phyloP scores from a whole-genome alignment of 1,140 invertebrate species.

The Tetramorium simillimum region DNA sequence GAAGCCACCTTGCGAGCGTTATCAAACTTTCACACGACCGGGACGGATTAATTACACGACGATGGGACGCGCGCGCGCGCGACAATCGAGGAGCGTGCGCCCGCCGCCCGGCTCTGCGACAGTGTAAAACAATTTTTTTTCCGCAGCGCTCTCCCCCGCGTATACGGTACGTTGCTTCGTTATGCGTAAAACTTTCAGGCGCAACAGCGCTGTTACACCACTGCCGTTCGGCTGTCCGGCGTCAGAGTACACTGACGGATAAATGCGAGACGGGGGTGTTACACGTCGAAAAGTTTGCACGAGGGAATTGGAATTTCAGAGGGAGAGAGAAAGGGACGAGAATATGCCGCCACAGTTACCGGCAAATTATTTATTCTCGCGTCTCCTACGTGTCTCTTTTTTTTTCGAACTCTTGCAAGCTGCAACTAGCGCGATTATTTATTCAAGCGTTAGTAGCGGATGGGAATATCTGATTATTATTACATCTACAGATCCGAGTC shows the following conservation, averaged over 20 bases:
- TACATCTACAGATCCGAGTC: no score
- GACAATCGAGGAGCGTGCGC: slow-evolving; percentile 22
- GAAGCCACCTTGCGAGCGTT: slow-evolving; percentile 45
- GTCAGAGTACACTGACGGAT: slow-evolving; percentile 46
- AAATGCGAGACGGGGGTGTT: slow-evolving; percentile 41
- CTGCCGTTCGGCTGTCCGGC: slow-evolving; percentile 30
- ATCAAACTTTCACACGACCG: slow-evolving; percentile 53
- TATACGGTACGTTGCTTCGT: slow-evolving; percentile 12
- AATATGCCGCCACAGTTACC: slow-evolving; percentile 9
- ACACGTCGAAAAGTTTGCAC: slow-evolving; percentile 55
- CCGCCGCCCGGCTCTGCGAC: slow-evolving; percentile 1
- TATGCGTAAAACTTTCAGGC: slow-evolving; percentile 40
- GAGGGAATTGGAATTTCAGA: slow-evolving; percentile 50
- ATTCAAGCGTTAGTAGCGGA: background rate
- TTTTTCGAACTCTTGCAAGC: background rate
- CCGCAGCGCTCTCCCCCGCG: background rate
- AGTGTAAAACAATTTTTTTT: slow-evolving; percentile 49
- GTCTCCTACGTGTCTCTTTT: background rate
- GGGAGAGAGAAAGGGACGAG: background rate
- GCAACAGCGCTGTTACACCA: slow-evolving; percentile 10
- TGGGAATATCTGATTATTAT: slow-evolving; percentile 4
- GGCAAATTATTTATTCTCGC: slow-evolving; percentile 46
- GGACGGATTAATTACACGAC: slow-evolving; percentile 53
- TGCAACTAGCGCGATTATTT: slow-evolving; percentile 10
- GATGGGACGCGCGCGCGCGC: slow-evolving; percentile 8